Evolutionary conservation across 2,888 invertebrate genomes (phyloP).

Genomic region (Oegoconia quadripuncta): DNA sequence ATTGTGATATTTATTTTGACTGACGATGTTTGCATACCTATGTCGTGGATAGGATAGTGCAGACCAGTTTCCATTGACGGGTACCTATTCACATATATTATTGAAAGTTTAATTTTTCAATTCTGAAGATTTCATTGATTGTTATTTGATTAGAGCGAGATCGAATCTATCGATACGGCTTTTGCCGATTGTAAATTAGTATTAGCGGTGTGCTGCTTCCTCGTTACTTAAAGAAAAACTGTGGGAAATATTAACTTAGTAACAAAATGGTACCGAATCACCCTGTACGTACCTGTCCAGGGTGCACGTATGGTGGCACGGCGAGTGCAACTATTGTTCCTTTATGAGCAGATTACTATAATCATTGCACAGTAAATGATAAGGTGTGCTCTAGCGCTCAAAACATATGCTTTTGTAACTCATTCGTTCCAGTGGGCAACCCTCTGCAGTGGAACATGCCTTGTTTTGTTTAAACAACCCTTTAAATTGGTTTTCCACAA

Average conservation of each 20-base stretch:
- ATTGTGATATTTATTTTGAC: too few species aligned
- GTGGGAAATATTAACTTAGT: neutral
- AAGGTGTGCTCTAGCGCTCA: conserved; percentile 70
- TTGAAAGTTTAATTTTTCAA: too few species aligned
- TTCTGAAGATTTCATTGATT: too few species aligned
- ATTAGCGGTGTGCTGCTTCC: too few species aligned
- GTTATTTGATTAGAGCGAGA: too few species aligned
- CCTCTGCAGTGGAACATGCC: conserved; percentile 19
- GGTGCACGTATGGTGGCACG: conserved; percentile 57
- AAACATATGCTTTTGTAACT: conserved; percentile 76
- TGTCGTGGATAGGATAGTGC: too few species aligned
- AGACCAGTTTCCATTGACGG: too few species aligned
- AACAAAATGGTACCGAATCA: conserved; percentile 26
- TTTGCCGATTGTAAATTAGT: too few species aligned
- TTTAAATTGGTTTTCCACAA: conserved; percentile 28
- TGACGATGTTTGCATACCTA: too few species aligned
- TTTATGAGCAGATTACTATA: conserved; percentile 75
- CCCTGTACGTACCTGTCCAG: conserved; percentile 43
- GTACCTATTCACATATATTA: too few species aligned
- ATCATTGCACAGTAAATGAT: conserved; percentile 77
- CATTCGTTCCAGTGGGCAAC: conserved; percentile 64
- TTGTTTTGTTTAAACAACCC: conserved; percentile 40
- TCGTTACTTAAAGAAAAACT: neutral
- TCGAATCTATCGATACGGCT: too few species aligned
- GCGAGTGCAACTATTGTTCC: conserved; percentile 66